phyloP scores from a whole-genome alignment of 2,113 vertebrate species.

The Colossoma macropomum region DNA sequence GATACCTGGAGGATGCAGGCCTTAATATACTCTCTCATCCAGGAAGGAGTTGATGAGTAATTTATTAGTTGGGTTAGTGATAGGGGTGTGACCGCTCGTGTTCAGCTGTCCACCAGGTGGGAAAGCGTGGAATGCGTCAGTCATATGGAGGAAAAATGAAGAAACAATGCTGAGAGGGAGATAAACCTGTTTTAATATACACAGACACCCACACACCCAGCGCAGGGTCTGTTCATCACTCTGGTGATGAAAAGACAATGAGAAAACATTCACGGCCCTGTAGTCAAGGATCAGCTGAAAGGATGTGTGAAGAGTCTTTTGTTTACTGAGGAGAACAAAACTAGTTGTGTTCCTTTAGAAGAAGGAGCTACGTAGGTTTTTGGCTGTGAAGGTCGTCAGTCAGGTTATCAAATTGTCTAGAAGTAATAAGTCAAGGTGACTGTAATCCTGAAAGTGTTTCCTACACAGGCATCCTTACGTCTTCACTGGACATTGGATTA shows the following conservation, averaged over 20 bases:
- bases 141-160: background rate
- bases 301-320: background rate
- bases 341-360: no score
- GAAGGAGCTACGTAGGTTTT: no score
- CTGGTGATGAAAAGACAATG: background rate
- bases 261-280: background rate
- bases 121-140: background rate
- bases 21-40: background rate
- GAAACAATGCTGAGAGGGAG: background rate
- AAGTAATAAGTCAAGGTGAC: no score
- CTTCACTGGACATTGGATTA: no score
- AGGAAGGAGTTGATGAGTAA: background rate
- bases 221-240: background rate
- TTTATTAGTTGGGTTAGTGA: background rate
- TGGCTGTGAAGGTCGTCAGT: no score
- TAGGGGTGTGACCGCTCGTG: no score
- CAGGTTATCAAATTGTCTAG: no score
- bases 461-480: no score
- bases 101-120: background rate
- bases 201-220: background rate
- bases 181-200: background rate
- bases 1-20: no score
- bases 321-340: no score
- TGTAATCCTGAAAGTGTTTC: no score
- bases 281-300: background rate